Evolutionary conservation across 2,113 vertebrate species (phyloP).

Genomic region (Mastomys natalensis): DNA sequence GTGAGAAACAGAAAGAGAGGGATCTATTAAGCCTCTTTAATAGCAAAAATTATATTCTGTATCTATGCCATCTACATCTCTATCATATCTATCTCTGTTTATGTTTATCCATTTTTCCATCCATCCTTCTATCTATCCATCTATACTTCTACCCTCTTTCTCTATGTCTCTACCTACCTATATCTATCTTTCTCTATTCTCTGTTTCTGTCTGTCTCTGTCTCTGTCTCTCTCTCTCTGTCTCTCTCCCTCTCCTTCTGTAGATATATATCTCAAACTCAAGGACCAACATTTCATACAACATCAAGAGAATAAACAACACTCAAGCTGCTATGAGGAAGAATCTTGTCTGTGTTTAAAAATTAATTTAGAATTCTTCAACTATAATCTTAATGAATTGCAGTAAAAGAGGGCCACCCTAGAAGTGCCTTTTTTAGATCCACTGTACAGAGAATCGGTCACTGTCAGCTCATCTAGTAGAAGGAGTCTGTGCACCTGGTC

Average conservation of each 20-base stretch:
- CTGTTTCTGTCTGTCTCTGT: no score
- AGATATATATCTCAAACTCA: background rate
- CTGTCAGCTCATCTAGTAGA: background rate
- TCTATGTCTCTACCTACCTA: no score
- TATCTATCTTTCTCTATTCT: no score
- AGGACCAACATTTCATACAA: background rate
- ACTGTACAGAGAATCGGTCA: background rate
- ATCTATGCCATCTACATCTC: no score
- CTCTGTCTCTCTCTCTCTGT: accelerated
- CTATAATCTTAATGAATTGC: background rate
- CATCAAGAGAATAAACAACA: background rate
- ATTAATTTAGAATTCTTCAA: background rate
- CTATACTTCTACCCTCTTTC: no score
- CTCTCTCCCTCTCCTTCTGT: no score
- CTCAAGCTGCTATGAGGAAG: background rate
- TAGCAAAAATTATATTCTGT: no score
- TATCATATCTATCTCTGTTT: no score
- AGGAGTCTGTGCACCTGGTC: background rate
- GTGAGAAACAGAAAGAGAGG: background rate
- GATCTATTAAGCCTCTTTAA: background rate
- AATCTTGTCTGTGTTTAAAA: background rate
- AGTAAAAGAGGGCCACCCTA: background rate
- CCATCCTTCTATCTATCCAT: no score
- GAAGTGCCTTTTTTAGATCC: background rate
- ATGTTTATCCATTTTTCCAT: no score